A percentile compares a stretch with the other conserved stretches of the same genome.
Evolutionary conservation across 2,797 vertebrate species (phyloP).

Genomic region (Notolabrus celidotus): DNA sequence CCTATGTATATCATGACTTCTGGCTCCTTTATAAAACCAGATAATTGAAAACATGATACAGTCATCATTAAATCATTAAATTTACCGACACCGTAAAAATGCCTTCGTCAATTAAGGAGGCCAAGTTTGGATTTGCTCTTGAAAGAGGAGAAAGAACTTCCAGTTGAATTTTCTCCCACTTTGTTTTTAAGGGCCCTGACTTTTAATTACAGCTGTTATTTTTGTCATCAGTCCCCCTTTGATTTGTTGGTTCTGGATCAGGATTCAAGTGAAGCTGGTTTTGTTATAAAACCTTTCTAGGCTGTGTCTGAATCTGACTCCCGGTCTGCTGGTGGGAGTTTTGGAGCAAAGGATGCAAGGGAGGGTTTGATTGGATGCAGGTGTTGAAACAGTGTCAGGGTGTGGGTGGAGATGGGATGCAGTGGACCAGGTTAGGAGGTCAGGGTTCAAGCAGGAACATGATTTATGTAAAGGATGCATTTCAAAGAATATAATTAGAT

Average conservation of each 20-base stretch:
- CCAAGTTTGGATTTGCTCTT: conserved; percentile 57
- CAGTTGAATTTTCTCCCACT: conserved; percentile 39
- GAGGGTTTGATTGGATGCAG: conserved; percentile 75
- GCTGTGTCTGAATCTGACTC: conserved; percentile 61
- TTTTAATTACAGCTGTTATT: conserved; percentile 72
- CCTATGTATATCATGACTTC: conserved; percentile 57
- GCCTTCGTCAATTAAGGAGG: conserved; percentile 33
- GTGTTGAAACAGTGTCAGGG: conserved; percentile 62
- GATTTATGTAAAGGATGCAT: conserved; percentile 17
- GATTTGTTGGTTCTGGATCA: conserved; percentile 74
- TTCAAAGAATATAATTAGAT: conserved; percentile 20
- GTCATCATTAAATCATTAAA: conserved; percentile 63
- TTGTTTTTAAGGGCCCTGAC: conserved; percentile 33
- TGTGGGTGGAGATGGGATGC: conserved; percentile 57
- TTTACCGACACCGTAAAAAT: conserved; percentile 67
- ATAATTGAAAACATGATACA: conserved; percentile 76
- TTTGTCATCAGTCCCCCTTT: conserved; percentile 66
- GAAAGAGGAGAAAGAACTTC: conserved; percentile 49
- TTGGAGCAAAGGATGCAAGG: conserved; percentile 60
- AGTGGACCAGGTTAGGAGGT: conserved; percentile 36
- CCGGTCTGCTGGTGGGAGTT: conserved; percentile 64
- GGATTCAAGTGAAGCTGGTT: conserved; percentile 61
- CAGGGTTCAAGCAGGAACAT: conserved; percentile 12
- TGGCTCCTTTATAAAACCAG: conserved; percentile 49
- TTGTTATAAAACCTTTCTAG: conserved; percentile 64